Base-by-base conservation (phyloP, 2,797 vertebrate genomes). In the Lagorchestes hirsutus region DNA sequence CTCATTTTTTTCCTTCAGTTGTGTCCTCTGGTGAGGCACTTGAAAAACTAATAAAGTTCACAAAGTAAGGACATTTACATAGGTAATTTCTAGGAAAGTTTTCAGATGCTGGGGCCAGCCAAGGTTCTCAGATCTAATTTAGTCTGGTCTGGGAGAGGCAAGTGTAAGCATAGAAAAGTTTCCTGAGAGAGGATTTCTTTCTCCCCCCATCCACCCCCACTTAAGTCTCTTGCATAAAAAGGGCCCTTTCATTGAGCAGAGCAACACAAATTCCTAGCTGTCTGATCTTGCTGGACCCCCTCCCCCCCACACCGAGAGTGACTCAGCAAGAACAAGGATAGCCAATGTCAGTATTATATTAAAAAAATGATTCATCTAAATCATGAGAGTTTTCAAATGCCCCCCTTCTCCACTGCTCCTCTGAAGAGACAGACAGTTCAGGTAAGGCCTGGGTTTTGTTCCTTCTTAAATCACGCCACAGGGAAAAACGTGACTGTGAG, bases 401-500 rank as follows among this genome's bases (percentile, higher is more conserved):
- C 29, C 94, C 91, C 93, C 90, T 11, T 0, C 10, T 0, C 67
- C 56, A 95, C 12, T 92, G 92, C 12, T 87, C 9, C 74, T 87
- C 27, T 97, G 52, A 55, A 74, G n/a, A 94, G 92, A 50, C 59
- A 93, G 29, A 5, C 28, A 56, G 87, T 94, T 31, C 29, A 91
- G 94, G 46, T 55, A 54, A 14, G 55, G 14, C 91, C 95, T 67
- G 34, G 40, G 40, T 93, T 82, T 58, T 92, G 90, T 97, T 91
- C 93, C 92, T 87, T 24, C 74, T 27, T 87, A 27, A 82, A 27
- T 87, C 74, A 67, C 46, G 24, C 54, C 55, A 74, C 14, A 94
- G 93, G 56, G 95, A 97, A 98, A 91, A 96, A 97, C 3, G 74
- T 95, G 90, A 95, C 22, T 56, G 40, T 55, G 94, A 0, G 55